Evolutionary conservation across 2,797 vertebrate genomes (phyloP), one percentile per base, ranked within the genome.

Genomic region (Amazona ochrocephala): DNA sequence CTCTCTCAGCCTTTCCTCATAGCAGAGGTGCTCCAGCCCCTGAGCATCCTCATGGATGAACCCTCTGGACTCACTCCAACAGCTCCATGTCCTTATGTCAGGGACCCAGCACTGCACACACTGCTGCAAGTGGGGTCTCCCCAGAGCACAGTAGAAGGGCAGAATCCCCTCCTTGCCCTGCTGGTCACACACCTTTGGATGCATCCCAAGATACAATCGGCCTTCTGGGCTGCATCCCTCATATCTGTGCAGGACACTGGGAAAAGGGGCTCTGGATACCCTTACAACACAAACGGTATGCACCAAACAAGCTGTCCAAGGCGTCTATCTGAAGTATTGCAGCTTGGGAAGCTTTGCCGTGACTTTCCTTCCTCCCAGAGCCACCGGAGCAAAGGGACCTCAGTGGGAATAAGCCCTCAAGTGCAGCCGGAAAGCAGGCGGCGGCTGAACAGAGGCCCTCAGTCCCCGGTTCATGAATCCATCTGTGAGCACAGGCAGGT

Each of bases 321-420:
- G 5, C 15, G 3, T 4, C n/a, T 29, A n/a, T 7, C 47, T 7
- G 2, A n/a, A 20, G 18, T 5, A 1, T 11, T 11, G 13, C 12
- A 22, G 26, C n/a, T 76, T 1, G 4, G 26, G 62, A 24, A 29
- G 8, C 34, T 44, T 45, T 42, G 2, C 34, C 1, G 1, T 11
- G 58, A n/a, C 64, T 37, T 1, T 29, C 30, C 24, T 3, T 16
- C 17, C 39, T 23, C 47, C 42, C 2, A 0, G 3, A 26, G 61
- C 26, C 27, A 7, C 24, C 2, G 9, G 47, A 18, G 23, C 65
- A 5, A 5, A 30, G 15, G 18, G 56, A 45, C 34, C 30, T 30
- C 4, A 2, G 32, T 6, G 3, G 45, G 42, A 77, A 51, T 39
- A 29, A 37, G 19, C 45, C 20, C 79, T 60, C 56, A 2, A 70